phyloP scores from a whole-genome alignment of 2,113 vertebrate species.

The Lepus americanus region DNA sequence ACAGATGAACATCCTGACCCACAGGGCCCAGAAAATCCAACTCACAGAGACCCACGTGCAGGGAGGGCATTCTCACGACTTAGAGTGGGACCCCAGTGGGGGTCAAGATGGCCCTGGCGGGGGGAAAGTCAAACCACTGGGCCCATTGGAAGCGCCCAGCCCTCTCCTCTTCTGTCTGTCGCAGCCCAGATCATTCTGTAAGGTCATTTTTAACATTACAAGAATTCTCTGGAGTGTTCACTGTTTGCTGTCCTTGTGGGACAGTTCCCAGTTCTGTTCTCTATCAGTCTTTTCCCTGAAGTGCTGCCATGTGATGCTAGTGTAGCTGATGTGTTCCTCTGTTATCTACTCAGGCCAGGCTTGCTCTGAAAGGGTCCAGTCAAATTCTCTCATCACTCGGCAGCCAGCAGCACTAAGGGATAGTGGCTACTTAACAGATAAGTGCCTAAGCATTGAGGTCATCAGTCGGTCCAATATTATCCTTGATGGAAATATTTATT shows the following conservation, averaged over 20 bases:
- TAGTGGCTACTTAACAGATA: background rate
- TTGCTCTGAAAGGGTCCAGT: conserved; percentile 2
- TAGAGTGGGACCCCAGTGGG: background rate
- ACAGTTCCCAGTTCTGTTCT: conserved; percentile 31
- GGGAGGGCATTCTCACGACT: conserved; percentile 26
- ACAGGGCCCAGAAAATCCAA: background rate
- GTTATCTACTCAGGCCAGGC: background rate
- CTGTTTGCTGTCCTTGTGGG: background rate
- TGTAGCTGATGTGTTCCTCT: background rate
- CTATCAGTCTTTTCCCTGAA: conserved; percentile 50
- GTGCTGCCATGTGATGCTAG: conserved; percentile 38
- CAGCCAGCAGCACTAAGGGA: background rate
- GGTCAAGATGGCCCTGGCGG: background rate
- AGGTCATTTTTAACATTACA: conserved; percentile 53
- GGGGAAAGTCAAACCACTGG: background rate
- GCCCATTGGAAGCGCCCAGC: background rate
- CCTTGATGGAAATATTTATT: conserved; percentile 2
- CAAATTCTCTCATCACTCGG: background rate
- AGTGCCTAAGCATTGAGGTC: background rate
- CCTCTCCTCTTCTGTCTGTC: background rate
- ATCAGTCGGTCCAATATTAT: background rate
- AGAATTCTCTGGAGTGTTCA: conserved; percentile 2
- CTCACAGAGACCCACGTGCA: background rate
- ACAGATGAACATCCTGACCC: background rate
- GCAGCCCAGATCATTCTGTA: background rate